A percentile compares a stretch with the other conserved stretches of the same genome.
phyloP scores from a whole-genome alignment of 2,113 vertebrate species.

The Hemibagrus wyckioides region DNA sequence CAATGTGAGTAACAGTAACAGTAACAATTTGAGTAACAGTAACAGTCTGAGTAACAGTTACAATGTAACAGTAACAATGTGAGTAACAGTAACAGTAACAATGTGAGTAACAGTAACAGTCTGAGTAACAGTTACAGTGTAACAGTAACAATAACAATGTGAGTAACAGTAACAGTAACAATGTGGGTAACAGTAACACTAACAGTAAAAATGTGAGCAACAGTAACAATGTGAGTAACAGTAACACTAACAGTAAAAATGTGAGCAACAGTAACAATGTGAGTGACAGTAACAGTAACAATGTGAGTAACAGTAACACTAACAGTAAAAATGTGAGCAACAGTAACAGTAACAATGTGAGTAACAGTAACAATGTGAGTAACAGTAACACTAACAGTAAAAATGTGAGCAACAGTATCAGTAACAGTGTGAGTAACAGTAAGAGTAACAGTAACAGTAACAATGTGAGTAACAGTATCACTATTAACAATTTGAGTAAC shows the following conservation, averaged over 20 bases:
- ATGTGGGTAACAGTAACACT: not conserved
- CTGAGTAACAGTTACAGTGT: not conserved
- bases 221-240: not conserved
- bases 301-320: not conserved
- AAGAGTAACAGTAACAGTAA: not conserved
- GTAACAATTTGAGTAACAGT: not conserved
- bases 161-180: not conserved
- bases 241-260: not conserved
- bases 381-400: too few relatives aligned
- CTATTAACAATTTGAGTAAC: not conserved
- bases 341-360: not conserved
- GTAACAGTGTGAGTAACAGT: not conserved
- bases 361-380: not conserved
- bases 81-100: not conserved
- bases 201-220: not conserved
- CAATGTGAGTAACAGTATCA: not conserved
- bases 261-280: not conserved
- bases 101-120: not conserved
- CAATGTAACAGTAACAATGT: not conserved
- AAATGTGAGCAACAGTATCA: not conserved
- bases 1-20: not conserved
- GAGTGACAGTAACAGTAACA: not conserved
- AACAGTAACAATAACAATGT: not conserved
- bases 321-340: not conserved
- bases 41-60: too few relatives aligned